Evolutionary conservation across 2,888 invertebrate genomes (phyloP).

Genomic region (Epirrhoe tristata): DNA sequence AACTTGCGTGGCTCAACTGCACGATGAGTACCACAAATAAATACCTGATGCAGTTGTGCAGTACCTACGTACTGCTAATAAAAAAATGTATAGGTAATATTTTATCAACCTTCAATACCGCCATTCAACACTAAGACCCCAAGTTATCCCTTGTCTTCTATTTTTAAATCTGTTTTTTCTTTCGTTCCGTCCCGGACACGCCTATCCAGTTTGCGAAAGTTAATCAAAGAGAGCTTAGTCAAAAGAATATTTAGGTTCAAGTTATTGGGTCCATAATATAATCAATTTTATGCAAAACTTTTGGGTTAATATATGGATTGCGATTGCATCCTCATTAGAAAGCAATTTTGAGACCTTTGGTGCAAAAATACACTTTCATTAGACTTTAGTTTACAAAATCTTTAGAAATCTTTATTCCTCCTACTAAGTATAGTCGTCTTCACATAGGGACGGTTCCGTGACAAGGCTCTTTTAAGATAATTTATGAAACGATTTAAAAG

Average conservation of each 20-base stretch:
- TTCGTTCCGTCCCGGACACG: slow-evolving; percentile 24
- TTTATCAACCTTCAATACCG: not conserved
- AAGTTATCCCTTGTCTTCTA: slow-evolving; percentile 11
- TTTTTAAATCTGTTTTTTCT: slow-evolving; percentile 27
- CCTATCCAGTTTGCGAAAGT: slow-evolving; percentile 46
- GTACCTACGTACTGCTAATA: too few species aligned
- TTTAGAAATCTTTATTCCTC: slow-evolving; percentile 2
- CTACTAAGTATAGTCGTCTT: too few species aligned
- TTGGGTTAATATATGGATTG: slow-evolving; percentile 47
- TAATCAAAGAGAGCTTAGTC: slow-evolving; percentile 56
- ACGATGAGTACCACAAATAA: too few species aligned
- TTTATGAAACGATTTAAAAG: too few species aligned
- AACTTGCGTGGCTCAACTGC: too few species aligned
- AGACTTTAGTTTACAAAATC: not conserved
- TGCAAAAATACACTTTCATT: not conserved
- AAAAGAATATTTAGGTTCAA: slow-evolving; percentile 59
- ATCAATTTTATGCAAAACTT: slow-evolving; percentile 71
- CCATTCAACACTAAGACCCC: not conserved
- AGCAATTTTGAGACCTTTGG: slow-evolving; percentile 25
- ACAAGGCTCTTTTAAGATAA: too few species aligned
- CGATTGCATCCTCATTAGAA: slow-evolving; percentile 28
- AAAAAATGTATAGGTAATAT: too few species aligned
- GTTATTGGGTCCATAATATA: slow-evolving; percentile 58
- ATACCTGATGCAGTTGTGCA: too few species aligned
- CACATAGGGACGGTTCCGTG: too few species aligned